Conservation (phyloP, 2,797 vertebrate genomes). For the Lophius americanus region DNA sequence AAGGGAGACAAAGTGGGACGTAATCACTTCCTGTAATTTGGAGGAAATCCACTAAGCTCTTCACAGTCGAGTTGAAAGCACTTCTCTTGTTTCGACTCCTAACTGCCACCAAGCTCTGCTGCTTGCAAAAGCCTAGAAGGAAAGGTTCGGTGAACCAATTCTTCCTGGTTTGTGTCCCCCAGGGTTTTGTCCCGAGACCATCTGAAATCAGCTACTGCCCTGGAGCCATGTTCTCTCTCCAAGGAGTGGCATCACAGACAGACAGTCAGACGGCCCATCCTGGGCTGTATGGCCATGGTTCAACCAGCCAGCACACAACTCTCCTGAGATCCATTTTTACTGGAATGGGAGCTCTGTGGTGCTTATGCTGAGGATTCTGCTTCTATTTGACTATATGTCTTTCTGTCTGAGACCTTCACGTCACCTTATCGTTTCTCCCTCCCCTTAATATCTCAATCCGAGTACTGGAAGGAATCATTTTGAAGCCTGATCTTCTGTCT, state of each 20-base stretch:
- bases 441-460: slow-evolving; percentile 65
- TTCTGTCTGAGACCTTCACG: slow-evolving; percentile 63
- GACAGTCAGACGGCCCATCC: slow-evolving; percentile 73
- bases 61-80: slow-evolving; percentile 75
- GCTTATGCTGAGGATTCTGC: slow-evolving; percentile 67
- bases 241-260: slow-evolving; percentile 71
- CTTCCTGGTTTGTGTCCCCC: slow-evolving; percentile 67
- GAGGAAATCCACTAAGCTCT: slow-evolving; percentile 75
- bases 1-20: slow-evolving; percentile 70
- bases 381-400: slow-evolving; percentile 51
- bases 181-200: slow-evolving; percentile 73
- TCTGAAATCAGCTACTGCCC: slow-evolving; percentile 77
- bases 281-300: slow-evolving; percentile 63
- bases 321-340: slow-evolving; percentile 72
- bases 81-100: slow-evolving; percentile 50
- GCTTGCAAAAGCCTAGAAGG: slow-evolving; percentile 67
- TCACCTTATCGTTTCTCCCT: slow-evolving; percentile 54
- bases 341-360: slow-evolving; percentile 69
- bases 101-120: slow-evolving; percentile 55
- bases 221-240: slow-evolving; percentile 78
- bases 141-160: slow-evolving; percentile 68
- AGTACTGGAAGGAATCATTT: slow-evolving; percentile 28
- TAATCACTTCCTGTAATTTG: slow-evolving; percentile 80
- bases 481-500: slow-evolving; percentile 24
- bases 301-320: slow-evolving; percentile 70